phyloP scores from a whole-genome alignment of 53 echinoderm and acorn worm species.

The Actinopyga echinites region DNA sequence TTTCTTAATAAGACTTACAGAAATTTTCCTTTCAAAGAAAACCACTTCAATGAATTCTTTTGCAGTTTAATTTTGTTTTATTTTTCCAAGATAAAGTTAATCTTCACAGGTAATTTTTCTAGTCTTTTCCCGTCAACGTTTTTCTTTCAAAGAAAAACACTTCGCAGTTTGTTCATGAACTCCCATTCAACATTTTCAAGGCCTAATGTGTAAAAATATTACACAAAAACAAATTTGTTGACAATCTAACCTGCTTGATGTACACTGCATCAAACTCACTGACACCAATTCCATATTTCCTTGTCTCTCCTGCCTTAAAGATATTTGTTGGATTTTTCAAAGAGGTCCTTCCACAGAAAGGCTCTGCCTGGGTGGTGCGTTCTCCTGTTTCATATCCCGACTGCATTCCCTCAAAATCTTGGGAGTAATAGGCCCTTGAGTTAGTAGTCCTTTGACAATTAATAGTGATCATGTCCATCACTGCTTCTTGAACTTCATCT shows the following conservation, averaged over 20 bases:
- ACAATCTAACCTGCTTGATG: conserved; percentile 4
- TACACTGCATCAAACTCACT: conserved; percentile 17
- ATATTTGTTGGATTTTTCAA: conserved; percentile 58
- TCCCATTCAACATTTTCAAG: neutral
- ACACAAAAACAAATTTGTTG: neutral
- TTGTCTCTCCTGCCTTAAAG: conserved; percentile 37
- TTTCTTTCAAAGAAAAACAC: too few species aligned
- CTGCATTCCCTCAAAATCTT: conserved; percentile 51
- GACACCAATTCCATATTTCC: neutral
- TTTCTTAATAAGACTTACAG: too few species aligned
- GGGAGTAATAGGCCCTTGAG: conserved; percentile 21
- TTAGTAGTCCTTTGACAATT: conserved; percentile 29
- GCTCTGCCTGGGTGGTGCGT: conserved; percentile 53
- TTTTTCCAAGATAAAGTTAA: too few species aligned
- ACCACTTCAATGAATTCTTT: too few species aligned
- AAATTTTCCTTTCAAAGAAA: too few species aligned
- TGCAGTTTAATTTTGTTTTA: too few species aligned
- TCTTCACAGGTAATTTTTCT: too few species aligned
- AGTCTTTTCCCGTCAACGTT: too few species aligned
- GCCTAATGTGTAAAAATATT: neutral
- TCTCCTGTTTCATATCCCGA: conserved; percentile 17
- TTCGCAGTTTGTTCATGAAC: too few species aligned
- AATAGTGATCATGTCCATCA: conserved; percentile 67
- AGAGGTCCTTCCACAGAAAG: conserved; percentile 69
- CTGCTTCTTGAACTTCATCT: conserved; percentile 62